A percentile compares a stretch with the other conserved stretches of the same genome.
These are phyloP conservation scores for Urocyon cinereoargenteus DNA, from an alignment of 2,797 vertebrate genomes.

Conservation along the genomic window DNA sequence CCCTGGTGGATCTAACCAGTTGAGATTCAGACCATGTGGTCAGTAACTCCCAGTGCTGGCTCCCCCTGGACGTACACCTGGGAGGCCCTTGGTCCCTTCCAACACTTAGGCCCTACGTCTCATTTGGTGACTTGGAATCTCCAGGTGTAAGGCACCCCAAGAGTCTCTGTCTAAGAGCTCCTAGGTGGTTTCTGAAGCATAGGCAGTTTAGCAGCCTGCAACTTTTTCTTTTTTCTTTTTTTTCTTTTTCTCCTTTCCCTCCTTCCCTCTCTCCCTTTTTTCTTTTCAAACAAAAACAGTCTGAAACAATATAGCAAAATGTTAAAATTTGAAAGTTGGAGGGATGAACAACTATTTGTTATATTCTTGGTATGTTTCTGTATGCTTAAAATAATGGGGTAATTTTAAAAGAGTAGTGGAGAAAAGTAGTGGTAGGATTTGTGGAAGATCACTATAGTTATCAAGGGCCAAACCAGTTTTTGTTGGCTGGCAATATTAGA, in stretches of 20 bases:
- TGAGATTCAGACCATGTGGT: background rate
- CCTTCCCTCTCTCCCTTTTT: background rate
- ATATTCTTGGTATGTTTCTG: background rate
- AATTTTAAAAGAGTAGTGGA: background rate
- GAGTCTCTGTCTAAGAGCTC: background rate
- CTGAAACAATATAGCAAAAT: slow-evolving; percentile 7
- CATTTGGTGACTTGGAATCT: background rate
- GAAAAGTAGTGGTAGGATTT: background rate
- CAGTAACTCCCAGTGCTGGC: background rate
- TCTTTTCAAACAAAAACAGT: background rate
- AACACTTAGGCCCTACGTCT: background rate
- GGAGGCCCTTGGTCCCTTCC: background rate
- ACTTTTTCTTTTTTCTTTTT: background rate
- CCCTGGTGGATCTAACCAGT: background rate
- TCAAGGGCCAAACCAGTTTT: background rate
- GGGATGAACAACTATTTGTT: background rate
- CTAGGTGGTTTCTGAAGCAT: slow-evolving; percentile 9
- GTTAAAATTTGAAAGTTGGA: background rate
- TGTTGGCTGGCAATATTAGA: background rate
- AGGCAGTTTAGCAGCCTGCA: background rate
- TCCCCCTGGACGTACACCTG: background rate
- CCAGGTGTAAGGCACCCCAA: background rate
- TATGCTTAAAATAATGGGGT: background rate
- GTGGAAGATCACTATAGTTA: background rate
- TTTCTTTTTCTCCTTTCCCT: background rate